Percentiles rank a stretch among this genome's conserved stretches.
These are phyloP conservation scores for Caenorhabditis tropicalis DNA, from an alignment of 1,140 invertebrate genomes.

Conservation along the genomic window DNA sequence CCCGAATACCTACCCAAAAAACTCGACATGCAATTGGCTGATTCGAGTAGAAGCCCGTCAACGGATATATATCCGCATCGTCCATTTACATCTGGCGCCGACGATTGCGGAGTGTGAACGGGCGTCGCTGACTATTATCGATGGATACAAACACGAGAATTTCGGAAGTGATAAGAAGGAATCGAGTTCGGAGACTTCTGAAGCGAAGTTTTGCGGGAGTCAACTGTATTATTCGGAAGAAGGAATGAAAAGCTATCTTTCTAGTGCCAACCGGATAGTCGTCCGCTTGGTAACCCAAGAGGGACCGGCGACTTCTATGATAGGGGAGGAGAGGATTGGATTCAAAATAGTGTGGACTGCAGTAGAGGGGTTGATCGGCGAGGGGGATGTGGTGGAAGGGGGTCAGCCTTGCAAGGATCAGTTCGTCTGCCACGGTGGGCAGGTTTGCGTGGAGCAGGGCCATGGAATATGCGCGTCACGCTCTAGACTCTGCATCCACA, in stretches of 20 bases:
- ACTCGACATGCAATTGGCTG: constrained; percentile 50
- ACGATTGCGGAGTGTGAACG: constrained; percentile 51
- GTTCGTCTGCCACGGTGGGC: constrained; percentile 47
- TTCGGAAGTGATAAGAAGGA: not conserved
- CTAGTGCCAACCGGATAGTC: constrained; percentile 44
- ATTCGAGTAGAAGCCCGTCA: constrained; percentile 50
- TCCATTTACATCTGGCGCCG: constrained; percentile 39
- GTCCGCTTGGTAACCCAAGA: constrained; percentile 44
- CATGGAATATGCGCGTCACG: constrained; percentile 43
- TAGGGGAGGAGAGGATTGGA: constrained; percentile 43
- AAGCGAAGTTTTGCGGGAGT: constrained; percentile 49
- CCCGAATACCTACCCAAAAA: constrained; percentile 43
- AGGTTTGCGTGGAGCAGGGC: constrained; percentile 48
- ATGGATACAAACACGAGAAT: constrained; percentile 48
- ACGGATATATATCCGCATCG: constrained; percentile 48
- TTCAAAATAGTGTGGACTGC: constrained; percentile 51
- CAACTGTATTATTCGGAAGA: constrained; percentile 50
- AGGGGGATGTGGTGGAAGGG: not conserved
- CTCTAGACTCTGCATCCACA: constrained; percentile 71
- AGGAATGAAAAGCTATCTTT: constrained; percentile 50
- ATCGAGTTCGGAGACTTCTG: not conserved
- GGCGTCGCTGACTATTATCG: constrained; percentile 39
- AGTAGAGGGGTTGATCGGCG: constrained; percentile 36
- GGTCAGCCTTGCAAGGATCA: constrained; percentile 11
- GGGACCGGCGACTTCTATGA: constrained; percentile 10